Evolutionary conservation across 2,113 vertebrate species (phyloP), one percentile per base, ranked within the genome.

Genomic region (Triplophysa tibetana): DNA sequence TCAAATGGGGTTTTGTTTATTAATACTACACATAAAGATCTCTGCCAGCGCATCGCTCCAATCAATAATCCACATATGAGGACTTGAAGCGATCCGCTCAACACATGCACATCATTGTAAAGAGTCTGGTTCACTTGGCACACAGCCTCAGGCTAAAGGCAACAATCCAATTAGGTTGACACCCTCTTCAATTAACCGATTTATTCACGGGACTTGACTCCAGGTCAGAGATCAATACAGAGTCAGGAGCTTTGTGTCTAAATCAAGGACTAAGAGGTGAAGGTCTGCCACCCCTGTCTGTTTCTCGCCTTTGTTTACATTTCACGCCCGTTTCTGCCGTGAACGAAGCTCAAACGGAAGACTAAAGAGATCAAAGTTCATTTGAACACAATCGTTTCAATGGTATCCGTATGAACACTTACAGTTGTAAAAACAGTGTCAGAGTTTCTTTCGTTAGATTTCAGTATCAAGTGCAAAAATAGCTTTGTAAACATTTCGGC

Each of bases 151-250:
- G 90, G 92, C 88, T 78, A 83, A 92, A 92, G 91, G 90, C 91
- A 82, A 93, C 93, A 94, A 93, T 94, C 90, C 91, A 93, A 93
- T 94, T 93, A 92, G 90, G 87, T 89, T 82, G 64, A 93, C 91
- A 92, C 85, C 82, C 64, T 90, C 91, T 93, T 93, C 91, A 92
- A 93, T 93, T 93, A 93, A 90, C 90, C 90, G 92, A 93, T 93
- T 93, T 89, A 91, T 89, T 90, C 91, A 90, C 88, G 84, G 86
- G 80, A 87, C 93, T 92, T 81, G 90, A 93, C 90, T 91, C 82
- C 86, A 84, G 90, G 91, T 90, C 87, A 83, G 67, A 70, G 82
- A 93, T 93, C 91, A 86, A 94, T 93, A 87, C 79, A 79, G 78
- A 84, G 86, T 87, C 81, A 29, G 84, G 85, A 88, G 83, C 79